Conservation (phyloP, 2,113 vertebrate species). For the Otocyon megalotis region DNA sequence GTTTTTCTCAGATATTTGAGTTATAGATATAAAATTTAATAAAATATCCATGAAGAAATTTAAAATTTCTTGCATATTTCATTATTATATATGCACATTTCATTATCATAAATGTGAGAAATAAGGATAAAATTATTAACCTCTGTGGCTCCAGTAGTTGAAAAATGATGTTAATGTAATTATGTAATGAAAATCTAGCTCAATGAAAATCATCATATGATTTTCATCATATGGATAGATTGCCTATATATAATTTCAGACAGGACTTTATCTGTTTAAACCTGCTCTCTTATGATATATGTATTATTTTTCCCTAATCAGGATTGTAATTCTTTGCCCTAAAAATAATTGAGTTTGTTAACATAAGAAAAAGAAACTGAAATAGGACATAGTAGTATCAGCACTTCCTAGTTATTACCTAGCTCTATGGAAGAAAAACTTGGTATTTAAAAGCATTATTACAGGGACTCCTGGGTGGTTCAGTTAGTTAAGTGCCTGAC, state of each 20-base stretch:
- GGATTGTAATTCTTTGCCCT: slow-evolving; percentile 29
- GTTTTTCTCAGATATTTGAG: slow-evolving; percentile 42
- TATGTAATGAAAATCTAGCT: not conserved
- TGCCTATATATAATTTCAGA: not conserved
- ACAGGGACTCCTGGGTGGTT: not conserved
- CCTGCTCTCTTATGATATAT: not conserved
- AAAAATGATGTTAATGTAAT: not conserved
- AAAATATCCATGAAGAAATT: slow-evolving; percentile 26
- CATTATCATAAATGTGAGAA: not conserved
- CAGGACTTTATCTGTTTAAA: not conserved
- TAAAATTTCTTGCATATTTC: not conserved
- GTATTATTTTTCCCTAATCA: slow-evolving; percentile 35
- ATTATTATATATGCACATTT: not conserved
- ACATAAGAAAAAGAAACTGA: slow-evolving; percentile 9
- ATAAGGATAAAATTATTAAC: not conserved
- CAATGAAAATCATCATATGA: not conserved
- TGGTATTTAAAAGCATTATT: not conserved
- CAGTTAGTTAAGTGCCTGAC: no score
- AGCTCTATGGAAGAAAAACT: not conserved
- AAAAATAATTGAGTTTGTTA: slow-evolving; percentile 6
- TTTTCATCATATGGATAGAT: not conserved
- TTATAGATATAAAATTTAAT: slow-evolving; percentile 21
- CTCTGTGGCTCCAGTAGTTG: not conserved
- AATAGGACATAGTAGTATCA: not conserved
- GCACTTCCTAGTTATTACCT: slow-evolving; percentile 32